These are phyloP conservation scores for Nemapogon koenigi DNA, from an alignment of 2,888 invertebrate species.

Conservation along the genomic window DNA sequence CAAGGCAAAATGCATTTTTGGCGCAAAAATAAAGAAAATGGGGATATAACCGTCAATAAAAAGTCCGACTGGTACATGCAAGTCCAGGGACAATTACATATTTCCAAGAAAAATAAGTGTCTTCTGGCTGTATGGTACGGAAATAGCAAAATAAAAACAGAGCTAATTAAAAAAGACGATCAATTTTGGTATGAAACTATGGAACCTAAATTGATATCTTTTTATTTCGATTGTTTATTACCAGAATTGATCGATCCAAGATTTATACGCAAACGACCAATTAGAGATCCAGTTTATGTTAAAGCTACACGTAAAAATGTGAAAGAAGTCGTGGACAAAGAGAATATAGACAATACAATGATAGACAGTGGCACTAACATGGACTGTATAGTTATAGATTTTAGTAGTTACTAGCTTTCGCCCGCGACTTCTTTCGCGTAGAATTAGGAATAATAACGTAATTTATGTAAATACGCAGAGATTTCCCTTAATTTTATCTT, in stretches of 20 bases:
- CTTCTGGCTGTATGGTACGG: not conserved
- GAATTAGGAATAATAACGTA: too few species aligned
- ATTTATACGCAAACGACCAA: not conserved
- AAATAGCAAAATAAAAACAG: not conserved
- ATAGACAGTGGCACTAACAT: not conserved
- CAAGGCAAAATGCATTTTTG: conserved; percentile 10
- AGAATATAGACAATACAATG: not conserved
- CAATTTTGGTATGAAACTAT: not conserved
- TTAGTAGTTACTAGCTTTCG: too few species aligned
- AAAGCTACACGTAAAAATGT: not conserved
- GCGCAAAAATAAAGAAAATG: conserved; percentile 10
- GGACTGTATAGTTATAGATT: too few species aligned
- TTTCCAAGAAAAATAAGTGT: not conserved
- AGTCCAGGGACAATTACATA: conserved; percentile 2
- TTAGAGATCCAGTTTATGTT: conserved; percentile 1
- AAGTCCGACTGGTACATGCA: not conserved
- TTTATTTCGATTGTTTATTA: not conserved
- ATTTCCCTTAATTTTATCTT: too few species aligned
- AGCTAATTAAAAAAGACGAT: not conserved
- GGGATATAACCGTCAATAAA: conserved; percentile 1
- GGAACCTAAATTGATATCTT: not conserved
- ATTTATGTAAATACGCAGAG: too few species aligned
- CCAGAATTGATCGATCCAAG: conserved; percentile 1
- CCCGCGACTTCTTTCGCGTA: too few species aligned
- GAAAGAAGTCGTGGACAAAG: not conserved